A percentile compares a stretch with the other conserved stretches of the same genome.
phyloP scores from a whole-genome alignment of 2,797 vertebrate species.

The Scolopax rusticola region DNA sequence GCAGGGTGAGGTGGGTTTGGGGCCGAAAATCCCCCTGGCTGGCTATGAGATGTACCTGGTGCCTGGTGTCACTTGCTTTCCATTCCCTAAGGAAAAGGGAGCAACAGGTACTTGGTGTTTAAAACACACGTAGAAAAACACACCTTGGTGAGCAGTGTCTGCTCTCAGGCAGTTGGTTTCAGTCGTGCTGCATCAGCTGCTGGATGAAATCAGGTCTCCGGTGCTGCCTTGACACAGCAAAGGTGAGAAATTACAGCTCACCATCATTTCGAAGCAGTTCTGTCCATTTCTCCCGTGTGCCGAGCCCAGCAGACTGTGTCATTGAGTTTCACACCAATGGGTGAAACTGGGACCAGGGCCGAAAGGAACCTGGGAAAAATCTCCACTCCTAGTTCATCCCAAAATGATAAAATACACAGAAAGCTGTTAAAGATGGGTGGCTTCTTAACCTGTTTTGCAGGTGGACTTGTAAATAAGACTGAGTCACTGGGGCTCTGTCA shows the following conservation, averaged over 20 bases:
- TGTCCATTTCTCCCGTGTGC: fast-evolving
- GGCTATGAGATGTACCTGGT: background rate
- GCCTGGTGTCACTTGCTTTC: background rate
- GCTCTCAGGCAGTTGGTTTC: background rate
- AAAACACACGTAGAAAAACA: background rate
- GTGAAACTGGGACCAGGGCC: background rate
- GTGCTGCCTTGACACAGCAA: background rate
- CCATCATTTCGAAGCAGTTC: fast-evolving
- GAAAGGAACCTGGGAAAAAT: background rate
- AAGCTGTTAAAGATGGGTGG: background rate
- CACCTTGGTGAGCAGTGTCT: background rate
- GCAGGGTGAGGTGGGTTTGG: background rate
- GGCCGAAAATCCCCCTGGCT: background rate
- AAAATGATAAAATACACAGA: background rate
- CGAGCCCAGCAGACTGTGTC: background rate
- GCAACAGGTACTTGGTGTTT: background rate
- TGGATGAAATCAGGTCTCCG: background rate
- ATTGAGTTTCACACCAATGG: background rate
- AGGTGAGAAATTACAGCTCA: fast-evolving
- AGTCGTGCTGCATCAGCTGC: background rate
- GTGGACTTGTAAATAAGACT: background rate
- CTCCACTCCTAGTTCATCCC: background rate
- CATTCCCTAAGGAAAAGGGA: background rate
- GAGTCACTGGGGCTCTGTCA: slow-evolving; percentile 27
- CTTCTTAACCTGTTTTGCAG: slow-evolving; percentile 2